Percentiles rank a stretch among this genome's conserved stretches.
Conservation (phyloP, 2,797 vertebrate species). For the Leuciscus waleckii region DNA sequence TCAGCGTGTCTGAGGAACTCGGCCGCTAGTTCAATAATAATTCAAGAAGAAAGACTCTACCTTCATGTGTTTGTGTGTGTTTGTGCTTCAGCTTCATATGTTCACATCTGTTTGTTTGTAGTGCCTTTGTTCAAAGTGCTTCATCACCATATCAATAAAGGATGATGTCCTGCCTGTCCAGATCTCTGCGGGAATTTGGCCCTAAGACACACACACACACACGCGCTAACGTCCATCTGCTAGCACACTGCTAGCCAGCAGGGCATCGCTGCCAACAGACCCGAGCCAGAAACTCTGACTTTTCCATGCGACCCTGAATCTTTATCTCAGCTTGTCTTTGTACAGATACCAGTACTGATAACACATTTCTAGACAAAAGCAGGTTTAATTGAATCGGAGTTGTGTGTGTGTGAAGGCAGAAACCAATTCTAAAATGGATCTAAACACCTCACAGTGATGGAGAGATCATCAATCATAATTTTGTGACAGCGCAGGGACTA, state of each 20-base stretch:
- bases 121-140: slow-evolving; percentile 29
- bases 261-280: slow-evolving; percentile 20
- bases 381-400: not conserved
- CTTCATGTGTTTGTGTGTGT: not conserved
- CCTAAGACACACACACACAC: slow-evolving; percentile 37
- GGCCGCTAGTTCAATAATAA: not conserved
- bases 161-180: slow-evolving; percentile 39
- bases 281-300: slow-evolving; percentile 1
- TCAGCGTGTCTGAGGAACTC: not conserved
- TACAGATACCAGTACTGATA: slow-evolving; percentile 7
- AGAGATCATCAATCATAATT: not conserved
- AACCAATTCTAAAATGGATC: not conserved
- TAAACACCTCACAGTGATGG: not conserved
- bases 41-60: not conserved
- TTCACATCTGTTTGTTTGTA: not conserved
- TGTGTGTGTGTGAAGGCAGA: not conserved
- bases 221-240: slow-evolving; percentile 67
- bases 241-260: slow-evolving; percentile 63
- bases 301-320: slow-evolving; percentile 12
- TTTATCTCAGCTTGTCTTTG: slow-evolving; percentile 17
- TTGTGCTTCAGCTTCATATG: slow-evolving; percentile 6
- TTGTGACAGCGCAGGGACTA: not conserved
- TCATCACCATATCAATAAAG: slow-evolving; percentile 44
- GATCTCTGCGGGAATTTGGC: slow-evolving; percentile 8
- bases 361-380: slow-evolving; percentile 4